Evolutionary conservation across 2,113 vertebrate species (phyloP).

Genomic region (Aptenodytes patagonicus): DNA sequence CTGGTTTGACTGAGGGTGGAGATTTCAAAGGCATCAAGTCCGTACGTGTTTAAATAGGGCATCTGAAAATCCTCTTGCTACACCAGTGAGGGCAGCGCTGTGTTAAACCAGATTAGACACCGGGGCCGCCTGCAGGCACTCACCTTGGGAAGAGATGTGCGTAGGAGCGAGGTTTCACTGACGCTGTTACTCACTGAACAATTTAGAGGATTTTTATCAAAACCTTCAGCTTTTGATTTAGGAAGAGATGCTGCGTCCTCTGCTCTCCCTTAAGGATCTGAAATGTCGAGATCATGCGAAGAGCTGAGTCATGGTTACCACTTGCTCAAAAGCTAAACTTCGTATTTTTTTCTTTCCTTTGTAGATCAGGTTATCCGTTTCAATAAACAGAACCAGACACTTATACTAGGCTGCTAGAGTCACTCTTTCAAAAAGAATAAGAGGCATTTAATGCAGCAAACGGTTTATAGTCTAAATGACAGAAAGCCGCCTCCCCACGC

Average conservation of each 20-base stretch:
- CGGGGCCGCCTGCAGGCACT: not conserved
- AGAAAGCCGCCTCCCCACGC: not conserved
- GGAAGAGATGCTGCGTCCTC: not conserved
- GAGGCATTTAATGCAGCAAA: not conserved
- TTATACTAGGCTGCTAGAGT: not conserved
- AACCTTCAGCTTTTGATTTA: not conserved
- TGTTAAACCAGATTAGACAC: not conserved
- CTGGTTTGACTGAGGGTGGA: not conserved
- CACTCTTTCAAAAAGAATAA: not conserved
- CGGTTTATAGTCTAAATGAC: not conserved
- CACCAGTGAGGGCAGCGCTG: rapidly evolving
- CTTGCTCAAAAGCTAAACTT: not conserved
- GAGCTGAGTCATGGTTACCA: not conserved
- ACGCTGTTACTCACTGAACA: not conserved
- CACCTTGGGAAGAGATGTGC: not conserved
- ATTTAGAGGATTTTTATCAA: not conserved
- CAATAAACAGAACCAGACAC: not conserved
- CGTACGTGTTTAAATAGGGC: not conserved
- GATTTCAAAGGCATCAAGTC: not conserved
- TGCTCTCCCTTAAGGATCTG: not conserved
- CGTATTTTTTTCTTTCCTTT: not conserved
- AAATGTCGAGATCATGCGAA: not conserved
- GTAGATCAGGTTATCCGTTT: not conserved
- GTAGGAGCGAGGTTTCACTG: not conserved
- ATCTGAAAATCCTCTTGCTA: not conserved